Percentiles rank a stretch among this genome's conserved stretches.
Conservation (phyloP, 30 jellyfish, hydroid and myxozoan species). For the Clytia hemisphaerica region DNA sequence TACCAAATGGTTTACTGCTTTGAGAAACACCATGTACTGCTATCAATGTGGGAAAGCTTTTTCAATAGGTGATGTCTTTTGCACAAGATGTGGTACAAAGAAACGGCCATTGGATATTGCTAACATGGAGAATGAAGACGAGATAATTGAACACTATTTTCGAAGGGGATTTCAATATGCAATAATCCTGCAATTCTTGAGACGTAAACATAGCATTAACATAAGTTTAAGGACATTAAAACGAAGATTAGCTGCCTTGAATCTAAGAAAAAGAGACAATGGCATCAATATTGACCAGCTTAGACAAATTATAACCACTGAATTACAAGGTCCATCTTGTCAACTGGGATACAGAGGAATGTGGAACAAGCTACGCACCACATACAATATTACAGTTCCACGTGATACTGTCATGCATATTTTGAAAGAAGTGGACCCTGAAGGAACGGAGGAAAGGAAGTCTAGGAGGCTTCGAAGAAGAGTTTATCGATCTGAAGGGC, state of each 20-base stretch:
- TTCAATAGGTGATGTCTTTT: not conserved
- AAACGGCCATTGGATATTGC: too few relatives aligned
- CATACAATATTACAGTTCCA: not conserved
- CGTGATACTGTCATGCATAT: conserved; percentile 2
- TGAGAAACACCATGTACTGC: too few relatives aligned
- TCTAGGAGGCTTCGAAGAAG: conserved; percentile 16
- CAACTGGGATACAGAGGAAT: conserved; percentile 6
- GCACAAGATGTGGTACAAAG: conserved; percentile 1
- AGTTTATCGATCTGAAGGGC: conserved; percentile 20
- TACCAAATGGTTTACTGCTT: too few relatives aligned
- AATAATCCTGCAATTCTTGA: not conserved
- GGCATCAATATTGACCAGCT: not conserved
- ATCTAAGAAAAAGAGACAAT: too few relatives aligned
- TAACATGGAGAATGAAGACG: conserved; percentile 1
- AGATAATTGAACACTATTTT: not conserved
- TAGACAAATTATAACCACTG: not conserved
- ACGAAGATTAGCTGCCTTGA: too few relatives aligned
- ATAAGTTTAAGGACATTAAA: conserved; percentile 6
- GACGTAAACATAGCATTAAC: not conserved
- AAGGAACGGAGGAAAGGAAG: conserved; percentile 7
- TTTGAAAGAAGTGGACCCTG: conserved; percentile 14
- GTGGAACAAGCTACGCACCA: not conserved
- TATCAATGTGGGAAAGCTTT: not conserved
- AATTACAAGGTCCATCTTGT: not conserved
- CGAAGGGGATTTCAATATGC: conserved; percentile 8